A percentile compares a stretch with the other conserved stretches of the same genome.
phyloP scores from a whole-genome alignment of 2,888 invertebrate species.

The Ceramica pisi region DNA sequence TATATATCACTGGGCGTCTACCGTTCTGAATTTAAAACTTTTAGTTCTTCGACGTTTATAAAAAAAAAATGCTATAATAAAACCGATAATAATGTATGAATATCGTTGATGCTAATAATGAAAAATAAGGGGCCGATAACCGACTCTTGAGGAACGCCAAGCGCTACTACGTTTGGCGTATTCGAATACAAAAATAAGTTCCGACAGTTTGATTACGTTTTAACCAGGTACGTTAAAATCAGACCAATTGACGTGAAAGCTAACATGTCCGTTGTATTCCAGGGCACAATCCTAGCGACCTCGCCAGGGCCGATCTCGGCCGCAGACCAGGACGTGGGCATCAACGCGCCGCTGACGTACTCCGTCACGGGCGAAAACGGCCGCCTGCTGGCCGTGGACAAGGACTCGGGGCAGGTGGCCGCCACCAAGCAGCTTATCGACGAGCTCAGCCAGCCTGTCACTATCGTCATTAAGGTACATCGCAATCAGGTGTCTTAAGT shows the following conservation, averaged over 20 bases:
- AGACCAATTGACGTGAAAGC: background rate
- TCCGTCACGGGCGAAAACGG: constrained; percentile 92
- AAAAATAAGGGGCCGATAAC: background rate
- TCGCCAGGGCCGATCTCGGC: constrained; percentile 94
- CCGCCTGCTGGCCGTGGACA: constrained; percentile 92
- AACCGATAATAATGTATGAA: background rate
- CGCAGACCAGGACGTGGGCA: constrained; percentile 95
- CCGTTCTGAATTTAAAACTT: too few relatives aligned
- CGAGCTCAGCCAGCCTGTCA: constrained; percentile 93
- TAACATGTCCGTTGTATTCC: constrained; percentile 27
- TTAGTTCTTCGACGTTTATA: background rate
- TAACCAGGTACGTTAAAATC: background rate
- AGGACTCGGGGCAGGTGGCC: constrained; percentile 92
- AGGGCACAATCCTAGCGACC: constrained; percentile 92
- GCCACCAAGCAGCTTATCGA: constrained; percentile 90
- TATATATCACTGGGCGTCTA: too few relatives aligned
- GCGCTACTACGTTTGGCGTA: too few relatives aligned
- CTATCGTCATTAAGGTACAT: constrained; percentile 94
- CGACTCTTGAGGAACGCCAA: background rate
- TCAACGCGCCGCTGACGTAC: constrained; percentile 94
- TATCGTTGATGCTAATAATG: background rate
- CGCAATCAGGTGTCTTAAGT: background rate
- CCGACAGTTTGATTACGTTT: background rate
- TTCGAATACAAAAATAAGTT: background rate
- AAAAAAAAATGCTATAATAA: background rate